A percentile compares a stretch with the other conserved stretches of the same genome.
phyloP scores from a whole-genome alignment of 2,113 vertebrate species.

The Hippoglossus stenolepis region DNA sequence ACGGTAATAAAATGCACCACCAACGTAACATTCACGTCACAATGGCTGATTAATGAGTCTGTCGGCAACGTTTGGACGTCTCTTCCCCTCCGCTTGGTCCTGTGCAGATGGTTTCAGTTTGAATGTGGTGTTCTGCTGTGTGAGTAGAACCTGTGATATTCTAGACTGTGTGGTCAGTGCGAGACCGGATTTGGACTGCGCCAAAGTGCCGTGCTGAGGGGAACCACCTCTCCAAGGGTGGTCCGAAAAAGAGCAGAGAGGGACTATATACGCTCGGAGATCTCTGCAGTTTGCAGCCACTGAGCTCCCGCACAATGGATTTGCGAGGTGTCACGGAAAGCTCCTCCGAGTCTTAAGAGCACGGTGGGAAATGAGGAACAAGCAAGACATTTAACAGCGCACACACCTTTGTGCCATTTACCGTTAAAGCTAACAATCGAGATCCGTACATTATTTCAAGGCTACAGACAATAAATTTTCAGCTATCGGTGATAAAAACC shows the following conservation, averaged over 20 bases:
- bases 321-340: conserved; percentile 16
- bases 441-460: not conserved
- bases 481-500: conserved; percentile 23
- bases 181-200: conserved; percentile 50
- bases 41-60: conserved; percentile 56
- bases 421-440: not conserved
- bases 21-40: conserved; percentile 35
- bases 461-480: conserved; percentile 14
- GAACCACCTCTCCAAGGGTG: conserved; percentile 56
- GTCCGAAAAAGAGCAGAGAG: conserved; percentile 43
- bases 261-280: conserved; percentile 17
- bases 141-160: conserved; percentile 59
- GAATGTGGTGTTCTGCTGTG: conserved; percentile 44
- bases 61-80: conserved; percentile 34
- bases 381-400: not conserved
- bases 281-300: conserved; percentile 30
- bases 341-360: not conserved
- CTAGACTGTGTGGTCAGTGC: conserved; percentile 64
- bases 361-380: not conserved
- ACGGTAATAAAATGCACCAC: conserved; percentile 39
- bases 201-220: conserved; percentile 52
- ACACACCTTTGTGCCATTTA: not conserved
- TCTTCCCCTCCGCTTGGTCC: conserved; percentile 24
- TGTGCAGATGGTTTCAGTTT: conserved; percentile 75
- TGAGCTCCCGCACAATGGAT: conserved; percentile 25